phyloP scores from a whole-genome alignment of 2,888 invertebrate genomes.

The Camptogramma bilineatum region DNA sequence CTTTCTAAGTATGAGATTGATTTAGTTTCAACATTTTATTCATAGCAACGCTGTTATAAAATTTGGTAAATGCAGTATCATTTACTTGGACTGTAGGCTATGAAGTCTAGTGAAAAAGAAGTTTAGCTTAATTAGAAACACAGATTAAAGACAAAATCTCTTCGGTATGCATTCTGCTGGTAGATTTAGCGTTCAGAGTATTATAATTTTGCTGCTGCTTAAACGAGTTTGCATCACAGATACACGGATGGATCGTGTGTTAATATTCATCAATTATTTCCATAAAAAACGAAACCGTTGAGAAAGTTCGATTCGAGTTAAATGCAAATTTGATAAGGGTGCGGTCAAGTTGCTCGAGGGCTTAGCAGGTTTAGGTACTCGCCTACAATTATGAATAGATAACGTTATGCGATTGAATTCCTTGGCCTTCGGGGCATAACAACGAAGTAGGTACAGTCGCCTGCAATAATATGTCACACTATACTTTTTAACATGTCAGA shows the following conservation, averaged over 20 bases:
- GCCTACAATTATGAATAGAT: neutral
- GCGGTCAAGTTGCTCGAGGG: slow-evolving; percentile 29
- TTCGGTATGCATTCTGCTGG: neutral
- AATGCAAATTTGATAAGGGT: slow-evolving; percentile 28
- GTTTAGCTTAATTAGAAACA: neutral
- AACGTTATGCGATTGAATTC: slow-evolving; percentile 14
- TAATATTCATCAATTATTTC: slow-evolving; percentile 33
- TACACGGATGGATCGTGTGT: slow-evolving; percentile 13
- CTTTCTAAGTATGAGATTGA: too few species aligned
- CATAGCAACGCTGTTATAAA: too few species aligned
- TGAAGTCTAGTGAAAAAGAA: too few species aligned
- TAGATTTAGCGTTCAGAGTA: neutral
- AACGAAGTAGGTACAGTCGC: slow-evolving; percentile 6
- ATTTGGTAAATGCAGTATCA: too few species aligned
- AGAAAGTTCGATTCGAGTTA: slow-evolving; percentile 32
- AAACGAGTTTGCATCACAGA: slow-evolving; percentile 12
- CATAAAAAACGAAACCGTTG: slow-evolving; percentile 32
- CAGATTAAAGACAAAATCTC: neutral
- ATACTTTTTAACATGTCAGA: too few species aligned
- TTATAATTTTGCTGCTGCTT: neutral
- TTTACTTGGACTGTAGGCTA: too few species aligned
- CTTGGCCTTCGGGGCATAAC: slow-evolving; percentile 12
- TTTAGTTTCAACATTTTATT: neutral
- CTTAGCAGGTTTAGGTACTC: slow-evolving; percentile 7
- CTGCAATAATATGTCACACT: too few species aligned